These are phyloP conservation scores for Eilema sororculum DNA, from an alignment of 2,888 invertebrate species.

Conservation along the genomic window DNA sequence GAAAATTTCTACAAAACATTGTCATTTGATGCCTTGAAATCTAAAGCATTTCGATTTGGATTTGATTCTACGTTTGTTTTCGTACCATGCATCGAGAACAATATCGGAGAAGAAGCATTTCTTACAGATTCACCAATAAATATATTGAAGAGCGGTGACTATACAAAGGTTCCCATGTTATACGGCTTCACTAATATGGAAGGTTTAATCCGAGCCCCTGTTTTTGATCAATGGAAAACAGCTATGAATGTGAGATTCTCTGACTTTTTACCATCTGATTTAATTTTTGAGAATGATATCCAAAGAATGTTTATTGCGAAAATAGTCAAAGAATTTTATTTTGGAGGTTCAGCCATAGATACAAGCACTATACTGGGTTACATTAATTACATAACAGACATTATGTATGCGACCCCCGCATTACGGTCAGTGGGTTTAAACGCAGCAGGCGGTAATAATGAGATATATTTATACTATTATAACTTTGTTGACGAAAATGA, in stretches of 20 bases:
- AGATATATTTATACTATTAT: constrained; percentile 17
- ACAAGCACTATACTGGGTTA: background rate
- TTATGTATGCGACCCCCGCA: constrained; percentile 6
- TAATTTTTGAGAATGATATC: constrained; percentile 1
- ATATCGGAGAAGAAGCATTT: background rate
- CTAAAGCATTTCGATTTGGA: background rate
- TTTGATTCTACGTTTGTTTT: constrained; percentile 7
- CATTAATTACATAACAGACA: constrained; percentile 14
- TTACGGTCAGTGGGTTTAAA: constrained; percentile 12
- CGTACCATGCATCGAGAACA: constrained; percentile 10
- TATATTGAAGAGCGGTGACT: constrained; percentile 13
- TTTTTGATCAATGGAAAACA: constrained; percentile 11
- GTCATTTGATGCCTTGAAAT: background rate
- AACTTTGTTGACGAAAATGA: constrained; percentile 12
- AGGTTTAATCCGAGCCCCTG: background rate
- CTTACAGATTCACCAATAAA: constrained; percentile 14
- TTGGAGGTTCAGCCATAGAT: background rate
- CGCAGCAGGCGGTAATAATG: constrained; percentile 8
- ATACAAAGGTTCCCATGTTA: constrained; percentile 7
- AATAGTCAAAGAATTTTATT: constrained; percentile 10
- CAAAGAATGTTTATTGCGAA: background rate
- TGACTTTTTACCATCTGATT: constrained; percentile 15
- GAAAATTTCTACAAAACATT: constrained; percentile 11
- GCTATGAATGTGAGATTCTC: constrained; percentile 13
- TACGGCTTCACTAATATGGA: constrained; percentile 18